Percentiles rank a stretch among this genome's conserved stretches.
These are phyloP conservation scores for Helicoverpa assulta DNA, from an alignment of 2,888 invertebrate genomes.

Conservation along the genomic window DNA sequence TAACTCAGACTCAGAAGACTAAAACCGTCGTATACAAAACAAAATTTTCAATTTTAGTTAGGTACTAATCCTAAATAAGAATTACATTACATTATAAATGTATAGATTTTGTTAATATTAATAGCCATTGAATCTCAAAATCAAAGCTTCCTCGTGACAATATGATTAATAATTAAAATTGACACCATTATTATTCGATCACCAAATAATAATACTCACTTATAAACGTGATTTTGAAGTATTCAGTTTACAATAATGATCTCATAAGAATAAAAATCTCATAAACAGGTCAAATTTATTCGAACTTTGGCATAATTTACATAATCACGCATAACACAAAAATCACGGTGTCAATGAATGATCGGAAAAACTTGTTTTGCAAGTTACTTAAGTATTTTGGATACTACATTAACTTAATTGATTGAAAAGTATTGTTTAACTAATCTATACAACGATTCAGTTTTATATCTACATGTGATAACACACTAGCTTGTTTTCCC, in stretches of 20 bases:
- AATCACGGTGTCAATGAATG: slow-evolving; percentile 42
- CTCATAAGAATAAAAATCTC: slow-evolving; percentile 55
- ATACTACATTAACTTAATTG: too few species aligned
- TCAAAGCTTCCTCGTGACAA: slow-evolving; percentile 16
- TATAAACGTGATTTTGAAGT: slow-evolving; percentile 4
- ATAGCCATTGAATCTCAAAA: slow-evolving; percentile 1
- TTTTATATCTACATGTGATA: too few species aligned
- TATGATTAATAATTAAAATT: not conserved
- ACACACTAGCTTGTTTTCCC: too few species aligned
- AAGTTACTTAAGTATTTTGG: too few species aligned
- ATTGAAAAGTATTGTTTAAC: too few species aligned
- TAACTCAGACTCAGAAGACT: too few species aligned
- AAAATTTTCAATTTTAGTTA: too few species aligned
- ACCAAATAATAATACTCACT: slow-evolving; percentile 20
- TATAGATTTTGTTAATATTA: too few species aligned
- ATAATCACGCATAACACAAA: slow-evolving; percentile 34
- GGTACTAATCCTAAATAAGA: too few species aligned
- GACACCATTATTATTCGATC: slow-evolving; percentile 21
- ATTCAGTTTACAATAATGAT: slow-evolving; percentile 37
- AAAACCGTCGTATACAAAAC: too few species aligned
- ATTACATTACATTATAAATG: not conserved
- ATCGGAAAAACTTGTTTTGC: slow-evolving; percentile 14
- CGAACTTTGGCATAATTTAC: slow-evolving; percentile 43
- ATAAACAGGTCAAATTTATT: slow-evolving; percentile 41
- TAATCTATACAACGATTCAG: too few species aligned